A percentile compares a stretch with the other conserved stretches of the same genome.
These are phyloP conservation scores for Macrotus californicus DNA, from an alignment of 2,113 vertebrate genomes.

Conservation along the genomic window DNA sequence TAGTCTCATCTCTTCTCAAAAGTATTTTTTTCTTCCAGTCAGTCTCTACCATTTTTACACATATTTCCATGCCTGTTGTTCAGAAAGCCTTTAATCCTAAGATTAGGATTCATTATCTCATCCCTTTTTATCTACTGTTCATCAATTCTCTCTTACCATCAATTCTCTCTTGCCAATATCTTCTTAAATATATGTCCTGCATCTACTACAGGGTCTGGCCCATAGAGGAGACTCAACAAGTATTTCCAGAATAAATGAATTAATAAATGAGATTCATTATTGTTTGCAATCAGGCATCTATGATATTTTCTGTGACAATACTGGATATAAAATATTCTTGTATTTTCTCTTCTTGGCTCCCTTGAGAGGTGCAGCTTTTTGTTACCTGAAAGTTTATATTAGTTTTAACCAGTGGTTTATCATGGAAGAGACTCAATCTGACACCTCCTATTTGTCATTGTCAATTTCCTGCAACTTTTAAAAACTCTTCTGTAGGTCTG, in stretches of 20 bases:
- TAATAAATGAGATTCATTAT: constrained; percentile 18
- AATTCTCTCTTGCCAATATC: not conserved
- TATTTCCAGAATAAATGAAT: constrained; percentile 43
- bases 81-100: not conserved
- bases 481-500: not conserved
- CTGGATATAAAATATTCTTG: not conserved
- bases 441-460: constrained; percentile 50
- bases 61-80: not conserved
- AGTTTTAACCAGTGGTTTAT: constrained; percentile 44
- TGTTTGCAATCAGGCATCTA: not conserved
- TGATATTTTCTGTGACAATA: constrained; percentile 20
- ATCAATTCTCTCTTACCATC: not conserved
- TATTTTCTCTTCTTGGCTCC: not conserved
- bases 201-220: not conserved
- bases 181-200: not conserved
- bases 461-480: constrained; percentile 35
- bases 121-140: not conserved
- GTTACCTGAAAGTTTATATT: constrained; percentile 42
- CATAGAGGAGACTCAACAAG: not conserved
- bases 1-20: not conserved
- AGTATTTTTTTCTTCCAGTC: not conserved
- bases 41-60: not conserved
- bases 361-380: not conserved
- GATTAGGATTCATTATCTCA: not conserved
- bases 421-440: constrained; percentile 6